Evolutionary conservation across 2,113 vertebrate species (phyloP).

Genomic region (Phrynocephalus versicolor): DNA sequence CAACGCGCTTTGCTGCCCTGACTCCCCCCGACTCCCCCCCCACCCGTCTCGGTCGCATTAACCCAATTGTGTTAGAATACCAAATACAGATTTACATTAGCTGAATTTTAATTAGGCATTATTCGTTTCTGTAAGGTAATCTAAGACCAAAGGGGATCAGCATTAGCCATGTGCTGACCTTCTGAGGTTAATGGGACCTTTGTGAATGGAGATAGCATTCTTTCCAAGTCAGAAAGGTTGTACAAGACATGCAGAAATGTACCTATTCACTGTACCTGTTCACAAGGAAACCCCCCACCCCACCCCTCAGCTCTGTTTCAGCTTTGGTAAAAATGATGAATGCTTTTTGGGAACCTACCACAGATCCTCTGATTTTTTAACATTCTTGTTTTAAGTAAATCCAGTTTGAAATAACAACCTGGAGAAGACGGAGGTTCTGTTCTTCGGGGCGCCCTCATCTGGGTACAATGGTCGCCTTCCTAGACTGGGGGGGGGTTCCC

Average conservation of each 20-base stretch:
- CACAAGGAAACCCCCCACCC: background rate
- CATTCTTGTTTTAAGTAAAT: background rate
- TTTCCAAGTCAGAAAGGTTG: background rate
- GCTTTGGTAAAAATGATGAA: background rate
- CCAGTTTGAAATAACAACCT: too few species aligned
- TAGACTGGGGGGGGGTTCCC: too few species aligned
- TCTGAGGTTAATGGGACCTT: conserved; percentile 23
- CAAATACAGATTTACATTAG: conserved; percentile 44
- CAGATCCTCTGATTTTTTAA: background rate
- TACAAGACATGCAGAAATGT: background rate
- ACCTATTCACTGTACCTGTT: background rate
- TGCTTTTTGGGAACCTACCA: background rate
- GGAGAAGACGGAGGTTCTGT: too few species aligned
- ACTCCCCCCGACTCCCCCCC: too few species aligned
- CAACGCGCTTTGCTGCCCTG: conserved; percentile 34
- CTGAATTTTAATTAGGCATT: conserved; percentile 48
- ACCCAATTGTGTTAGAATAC: conserved; percentile 44
- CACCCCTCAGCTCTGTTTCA: background rate
- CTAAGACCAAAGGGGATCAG: conserved; percentile 25
- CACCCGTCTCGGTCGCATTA: conserved; percentile 36
- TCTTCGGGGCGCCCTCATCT: too few species aligned
- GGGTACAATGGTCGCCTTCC: too few species aligned
- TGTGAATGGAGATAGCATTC: conserved; percentile 31
- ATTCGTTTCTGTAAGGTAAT: conserved; percentile 55
- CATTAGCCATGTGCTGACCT: conserved; percentile 3